These are phyloP conservation scores for Rhinophrynus dorsalis DNA, from an alignment of 2,797 vertebrate genomes.

Conservation along the genomic window DNA sequence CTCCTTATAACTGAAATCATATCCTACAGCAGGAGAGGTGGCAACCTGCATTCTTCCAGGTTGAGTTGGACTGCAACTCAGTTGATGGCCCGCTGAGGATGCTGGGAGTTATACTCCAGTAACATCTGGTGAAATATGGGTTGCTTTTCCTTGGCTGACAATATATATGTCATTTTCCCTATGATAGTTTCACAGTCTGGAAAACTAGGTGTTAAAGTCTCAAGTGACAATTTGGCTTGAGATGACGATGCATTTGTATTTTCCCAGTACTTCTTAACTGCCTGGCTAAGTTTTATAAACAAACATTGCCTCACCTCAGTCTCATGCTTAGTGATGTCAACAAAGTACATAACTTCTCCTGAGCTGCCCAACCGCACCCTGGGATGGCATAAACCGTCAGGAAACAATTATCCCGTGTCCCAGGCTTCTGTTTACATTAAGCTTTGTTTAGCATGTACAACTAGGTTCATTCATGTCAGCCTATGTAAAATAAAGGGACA, in stretches of 20 bases:
- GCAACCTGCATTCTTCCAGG: too few species aligned
- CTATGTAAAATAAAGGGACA: neutral
- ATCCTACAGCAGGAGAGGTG: too few species aligned
- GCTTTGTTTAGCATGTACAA: constrained; percentile 15
- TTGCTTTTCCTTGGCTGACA: too few species aligned
- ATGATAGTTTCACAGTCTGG: too few species aligned
- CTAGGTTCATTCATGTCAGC: neutral
- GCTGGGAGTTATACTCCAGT: too few species aligned
- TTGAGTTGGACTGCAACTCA: too few species aligned
- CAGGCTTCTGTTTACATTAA: constrained; percentile 9
- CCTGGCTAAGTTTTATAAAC: constrained; percentile 14
- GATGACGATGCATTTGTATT: neutral
- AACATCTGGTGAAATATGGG: too few species aligned
- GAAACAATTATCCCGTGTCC: constrained; percentile 10
- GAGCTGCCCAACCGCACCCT: constrained; percentile 25
- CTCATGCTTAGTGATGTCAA: constrained; percentile 11
- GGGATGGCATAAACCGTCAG: neutral
- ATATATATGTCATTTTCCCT: too few species aligned
- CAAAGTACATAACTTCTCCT: constrained; percentile 23
- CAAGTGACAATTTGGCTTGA: neutral
- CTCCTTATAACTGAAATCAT: too few species aligned
- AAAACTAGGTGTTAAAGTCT: too few species aligned
- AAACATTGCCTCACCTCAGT: constrained; percentile 41
- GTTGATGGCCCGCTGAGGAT: too few species aligned
- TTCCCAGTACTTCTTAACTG: constrained; percentile 21